These are phyloP conservation scores for Sander lucioperca DNA, from an alignment of 2,113 vertebrate genomes.

Conservation along the genomic window DNA sequence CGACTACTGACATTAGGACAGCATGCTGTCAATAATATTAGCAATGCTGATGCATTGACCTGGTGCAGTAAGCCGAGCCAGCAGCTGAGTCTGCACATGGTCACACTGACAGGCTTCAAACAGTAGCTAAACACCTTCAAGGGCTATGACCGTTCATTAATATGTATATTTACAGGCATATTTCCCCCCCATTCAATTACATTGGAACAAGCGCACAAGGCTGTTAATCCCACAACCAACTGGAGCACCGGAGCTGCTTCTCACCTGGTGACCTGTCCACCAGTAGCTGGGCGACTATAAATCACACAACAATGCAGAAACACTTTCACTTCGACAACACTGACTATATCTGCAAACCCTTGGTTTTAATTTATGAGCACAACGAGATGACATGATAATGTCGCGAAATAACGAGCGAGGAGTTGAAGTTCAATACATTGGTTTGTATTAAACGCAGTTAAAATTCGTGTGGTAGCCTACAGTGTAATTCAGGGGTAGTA, in stretches of 20 bases:
- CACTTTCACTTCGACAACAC: neutral
- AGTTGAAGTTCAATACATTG: neutral
- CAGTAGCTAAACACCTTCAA: neutral
- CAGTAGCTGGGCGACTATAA: neutral
- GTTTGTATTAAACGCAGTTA: neutral
- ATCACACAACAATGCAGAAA: neutral
- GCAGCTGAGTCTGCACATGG: neutral
- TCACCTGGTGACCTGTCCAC: neutral
- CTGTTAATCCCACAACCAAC: neutral
- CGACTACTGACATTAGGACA: too few relatives aligned
- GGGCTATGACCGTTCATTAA: neutral
- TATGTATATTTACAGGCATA: neutral
- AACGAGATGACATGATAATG: neutral
- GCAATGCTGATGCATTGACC: neutral
- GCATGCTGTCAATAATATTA: neutral
- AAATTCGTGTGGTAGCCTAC: neutral
- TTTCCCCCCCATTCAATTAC: too few relatives aligned
- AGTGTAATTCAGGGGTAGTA: neutral
- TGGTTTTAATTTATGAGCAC: neutral
- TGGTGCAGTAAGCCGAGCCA: neutral
- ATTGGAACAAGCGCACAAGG: neutral
- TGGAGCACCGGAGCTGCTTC: neutral
- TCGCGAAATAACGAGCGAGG: neutral
- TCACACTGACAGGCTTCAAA: neutral
- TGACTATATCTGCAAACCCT: neutral